These are phyloP conservation scores for Papilio helenus DNA, from an alignment of 1,140 invertebrate genomes.

Conservation along the genomic window DNA sequence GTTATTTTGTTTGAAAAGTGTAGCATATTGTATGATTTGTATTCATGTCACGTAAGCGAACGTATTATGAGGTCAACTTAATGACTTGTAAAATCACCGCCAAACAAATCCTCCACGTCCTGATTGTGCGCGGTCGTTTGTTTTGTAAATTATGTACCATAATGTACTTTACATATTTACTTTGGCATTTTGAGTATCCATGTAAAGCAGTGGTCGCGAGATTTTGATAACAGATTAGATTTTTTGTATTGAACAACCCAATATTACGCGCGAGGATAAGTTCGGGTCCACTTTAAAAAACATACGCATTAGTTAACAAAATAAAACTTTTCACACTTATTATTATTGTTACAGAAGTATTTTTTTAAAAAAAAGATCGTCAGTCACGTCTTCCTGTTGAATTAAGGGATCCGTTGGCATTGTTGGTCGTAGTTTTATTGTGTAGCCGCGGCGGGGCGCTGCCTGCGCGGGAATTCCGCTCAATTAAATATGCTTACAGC, in stretches of 20 bases:
- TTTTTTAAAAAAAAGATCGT: not conserved
- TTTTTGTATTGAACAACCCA: no score
- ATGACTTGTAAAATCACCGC: not conserved
- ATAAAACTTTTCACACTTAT: not conserved
- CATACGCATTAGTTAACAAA: not conserved
- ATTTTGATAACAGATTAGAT: not conserved
- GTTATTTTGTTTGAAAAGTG: not conserved
- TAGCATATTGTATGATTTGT: slow-evolving; percentile 12
- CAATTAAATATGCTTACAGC: slow-evolving; percentile 1
- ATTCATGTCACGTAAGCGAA: slow-evolving; percentile 2
- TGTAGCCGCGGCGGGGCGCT: not conserved
- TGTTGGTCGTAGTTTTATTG: slow-evolving; percentile 5
- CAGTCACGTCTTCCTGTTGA: not conserved
- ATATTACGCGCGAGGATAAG: no score
- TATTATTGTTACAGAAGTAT: not conserved
- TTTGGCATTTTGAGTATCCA: not conserved
- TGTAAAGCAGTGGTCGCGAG: not conserved
- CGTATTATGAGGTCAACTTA: not conserved
- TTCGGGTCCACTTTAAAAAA: no score
- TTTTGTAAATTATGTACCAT: not conserved
- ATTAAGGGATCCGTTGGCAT: not conserved
- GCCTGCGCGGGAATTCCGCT: not conserved
- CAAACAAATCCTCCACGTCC: not conserved
- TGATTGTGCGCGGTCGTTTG: not conserved
- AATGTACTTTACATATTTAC: not conserved